Base-by-base conservation (phyloP, 2,888 invertebrate genomes). In the Eristalinus aeneus region DNA sequence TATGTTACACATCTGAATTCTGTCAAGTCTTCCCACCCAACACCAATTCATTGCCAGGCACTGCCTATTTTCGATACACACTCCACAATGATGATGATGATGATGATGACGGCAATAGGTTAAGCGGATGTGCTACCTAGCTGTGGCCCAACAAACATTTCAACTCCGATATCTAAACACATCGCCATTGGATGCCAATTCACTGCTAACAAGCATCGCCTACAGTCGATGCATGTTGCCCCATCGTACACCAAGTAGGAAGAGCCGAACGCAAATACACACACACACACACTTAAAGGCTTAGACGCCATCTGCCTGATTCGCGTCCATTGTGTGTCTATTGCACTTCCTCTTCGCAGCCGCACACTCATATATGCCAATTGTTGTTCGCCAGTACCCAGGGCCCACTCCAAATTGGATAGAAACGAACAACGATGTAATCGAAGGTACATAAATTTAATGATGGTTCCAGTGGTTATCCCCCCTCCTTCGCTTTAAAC, bases 391-490 rank as follows among this genome's bases (percentile, higher is more conserved):
- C 27, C 80, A 72, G 61, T 60, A 27, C 46, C 53, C 69, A 78
- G 69, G 39, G 56, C 56, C 76, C 72, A 58, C 56, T 68, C 72
- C 60, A 73, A 85, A 81, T 77, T 77, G 81, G 68, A 81, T 64
- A 64, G 81, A 81, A 79, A 76, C 76, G 72, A 63, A 80, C 75
- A 68, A 64, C 80, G 63, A 81, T 85, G 81, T 72, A 80, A 84
- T 84, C 75, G 84, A 84, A 84, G 79, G 75, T 77, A 81, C 71
- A 73, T 81, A 81, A 76, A 76, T 81, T 81, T 80, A 85, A 76
- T 81, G 76, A 76, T 64, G 68, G 81, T 61, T 81, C 81, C 67
- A 85, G 16, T 46, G 46, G 16, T 72, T 72, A 72, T 81, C 68
- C 16, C 80, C 68, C 76, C 68, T n/a, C n/a, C n/a, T n/a, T n/a